Base-by-base conservation (phyloP, 2,113 vertebrate genomes). In the Oncorhynchus mykiss region DNA sequence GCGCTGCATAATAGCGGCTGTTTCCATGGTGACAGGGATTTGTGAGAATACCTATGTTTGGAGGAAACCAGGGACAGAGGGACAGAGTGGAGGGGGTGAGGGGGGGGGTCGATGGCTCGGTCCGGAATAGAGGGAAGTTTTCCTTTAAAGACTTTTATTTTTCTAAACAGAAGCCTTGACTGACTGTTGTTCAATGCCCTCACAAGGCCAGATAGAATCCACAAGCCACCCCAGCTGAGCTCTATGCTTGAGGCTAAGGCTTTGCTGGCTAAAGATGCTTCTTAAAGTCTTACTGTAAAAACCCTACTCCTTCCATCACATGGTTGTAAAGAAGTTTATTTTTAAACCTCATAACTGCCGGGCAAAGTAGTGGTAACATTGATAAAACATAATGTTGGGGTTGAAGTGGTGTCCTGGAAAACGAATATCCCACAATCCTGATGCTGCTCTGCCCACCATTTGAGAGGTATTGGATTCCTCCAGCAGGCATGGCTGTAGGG, bases 21-120 rank as follows among this genome's bases (percentile, higher is more conserved):
- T 94, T 93, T 89, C 93, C 91, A 93, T 94, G 92, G 93, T 77
- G 87, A 93, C 88, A 75, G 86, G 77, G 88, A 90, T 88, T 87
- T 85, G 84, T 85, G 72, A 76, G 86, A 84, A 82, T 84, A 89
- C 87, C 88, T 87, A 90, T 79, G 80, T 87, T 90, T 86, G 87
- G 82, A 86, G 87, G 80, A 86, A 86, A 85, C 85, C 85, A 88
- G 84, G 86, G 85, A 88, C 85, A 79, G 73, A 77, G 79, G 86
- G 82, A 24, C 22, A 24, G 22, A 24, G 22, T 24, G 65, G 72
- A 13, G 8, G 34, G 29, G n/a, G n/a, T n/a, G n/a, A n/a, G n/a
- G n/a, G 57, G 71, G 62, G 74, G 25, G 27, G 18, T 22, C 9
- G 62, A 48, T 31, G 9, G 29, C 67, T 54, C 24, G 72, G 67